A percentile compares a stretch with the other conserved stretches of the same genome.
phyloP scores from a whole-genome alignment of 2,797 vertebrate genomes.

The Cynodonichthys magdalenae region DNA sequence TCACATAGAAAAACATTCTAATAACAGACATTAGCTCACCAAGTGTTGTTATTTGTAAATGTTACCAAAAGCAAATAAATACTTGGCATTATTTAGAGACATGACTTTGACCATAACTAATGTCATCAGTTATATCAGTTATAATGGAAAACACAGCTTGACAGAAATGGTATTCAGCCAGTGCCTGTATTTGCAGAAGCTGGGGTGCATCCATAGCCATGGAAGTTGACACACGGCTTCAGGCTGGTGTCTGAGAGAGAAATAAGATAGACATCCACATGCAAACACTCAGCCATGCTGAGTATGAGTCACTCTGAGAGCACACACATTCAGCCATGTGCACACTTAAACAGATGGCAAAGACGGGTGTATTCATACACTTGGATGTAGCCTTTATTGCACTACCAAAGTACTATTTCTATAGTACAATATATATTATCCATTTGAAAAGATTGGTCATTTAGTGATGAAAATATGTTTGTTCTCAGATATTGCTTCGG shows the following conservation, averaged over 20 bases:
- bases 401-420: slow-evolving; percentile 48
- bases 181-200: slow-evolving; percentile 31
- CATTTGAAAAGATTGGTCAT: slow-evolving; percentile 25
- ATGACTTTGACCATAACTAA: slow-evolving; percentile 3
- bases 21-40: not conserved
- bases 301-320: slow-evolving; percentile 64
- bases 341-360: slow-evolving; percentile 70
- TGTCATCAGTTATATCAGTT: not conserved
- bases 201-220: slow-evolving; percentile 37
- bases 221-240: slow-evolving; percentile 52
- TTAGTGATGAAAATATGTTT: slow-evolving; percentile 12
- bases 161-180: slow-evolving; percentile 22
- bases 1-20: not conserved
- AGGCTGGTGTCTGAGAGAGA: slow-evolving; percentile 55
- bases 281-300: slow-evolving; percentile 53
- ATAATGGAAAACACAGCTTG: not conserved
- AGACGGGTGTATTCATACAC: slow-evolving; percentile 57
- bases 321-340: slow-evolving; percentile 67
- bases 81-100: not conserved
- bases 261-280: slow-evolving; percentile 59
- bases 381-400: slow-evolving; percentile 52
- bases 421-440: slow-evolving; percentile 35
- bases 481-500: not conserved
- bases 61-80: not conserved
- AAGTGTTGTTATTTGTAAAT: not conserved